These are phyloP conservation scores for Silurus glanis DNA, from an alignment of 2,113 vertebrate genomes.

Conservation along the genomic window DNA sequence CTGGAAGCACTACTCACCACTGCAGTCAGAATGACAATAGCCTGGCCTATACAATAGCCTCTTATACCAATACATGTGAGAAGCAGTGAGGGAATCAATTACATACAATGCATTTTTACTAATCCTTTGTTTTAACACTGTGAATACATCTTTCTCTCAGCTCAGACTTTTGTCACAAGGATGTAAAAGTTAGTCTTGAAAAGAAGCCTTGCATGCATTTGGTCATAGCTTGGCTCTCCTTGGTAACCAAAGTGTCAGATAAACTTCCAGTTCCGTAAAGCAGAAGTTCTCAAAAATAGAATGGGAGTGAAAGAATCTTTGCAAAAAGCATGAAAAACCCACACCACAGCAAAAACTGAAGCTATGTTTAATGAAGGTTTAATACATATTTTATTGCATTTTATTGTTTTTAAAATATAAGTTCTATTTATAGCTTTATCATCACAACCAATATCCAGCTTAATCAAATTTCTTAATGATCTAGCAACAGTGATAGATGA, in stretches of 20 bases:
- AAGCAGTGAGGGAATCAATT: not conserved
- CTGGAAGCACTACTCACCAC: not conserved
- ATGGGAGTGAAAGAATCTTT: not conserved
- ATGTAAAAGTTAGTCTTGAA: constrained; percentile 23
- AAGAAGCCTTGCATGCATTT: constrained; percentile 24
- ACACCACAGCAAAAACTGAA: not conserved
- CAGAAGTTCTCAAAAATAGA: constrained; percentile 21
- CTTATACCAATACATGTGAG: not conserved
- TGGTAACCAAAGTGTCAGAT: constrained; percentile 46
- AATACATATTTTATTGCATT: not conserved
- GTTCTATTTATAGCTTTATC: constrained; percentile 37
- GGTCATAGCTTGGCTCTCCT: constrained; percentile 21
- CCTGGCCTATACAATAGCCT: not conserved
- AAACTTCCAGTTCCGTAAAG: constrained; percentile 22
- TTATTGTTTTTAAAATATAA: not conserved
- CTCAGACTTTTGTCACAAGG: constrained; percentile 26
- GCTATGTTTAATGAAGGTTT: not conserved
- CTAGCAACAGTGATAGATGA: not conserved
- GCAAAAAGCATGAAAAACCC: not conserved
- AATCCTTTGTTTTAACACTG: constrained; percentile 14
- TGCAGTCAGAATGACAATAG: constrained; percentile 5
- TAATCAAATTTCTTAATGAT: constrained; percentile 51
- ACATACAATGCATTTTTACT: constrained; percentile 6
- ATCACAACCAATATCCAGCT: constrained; percentile 41
- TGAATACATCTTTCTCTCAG: not conserved